Percentiles rank a stretch among this genome's conserved stretches.
Evolutionary conservation across 2,888 invertebrate genomes (phyloP).

Genomic region (Perithous albicinctus): DNA sequence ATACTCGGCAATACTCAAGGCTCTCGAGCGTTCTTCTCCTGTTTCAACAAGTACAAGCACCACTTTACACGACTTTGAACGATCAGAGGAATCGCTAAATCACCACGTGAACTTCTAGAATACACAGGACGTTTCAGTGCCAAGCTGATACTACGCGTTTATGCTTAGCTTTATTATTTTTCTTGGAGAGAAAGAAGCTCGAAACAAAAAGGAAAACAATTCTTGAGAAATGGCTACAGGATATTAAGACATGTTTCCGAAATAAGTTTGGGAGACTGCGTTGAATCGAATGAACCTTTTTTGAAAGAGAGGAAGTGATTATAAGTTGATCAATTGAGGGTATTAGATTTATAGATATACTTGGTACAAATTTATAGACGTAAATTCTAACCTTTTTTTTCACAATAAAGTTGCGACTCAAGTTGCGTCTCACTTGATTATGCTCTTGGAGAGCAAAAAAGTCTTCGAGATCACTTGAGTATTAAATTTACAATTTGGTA

Average conservation of each 20-base stretch:
- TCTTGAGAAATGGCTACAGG: conserved; percentile 6
- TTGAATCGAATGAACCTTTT: neutral
- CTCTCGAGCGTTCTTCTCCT: conserved; percentile 40
- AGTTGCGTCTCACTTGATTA: no score
- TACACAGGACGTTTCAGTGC: conserved; percentile 56
- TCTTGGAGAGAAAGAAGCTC: conserved; percentile 20
- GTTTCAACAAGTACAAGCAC: conserved; percentile 27
- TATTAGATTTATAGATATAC: no score
- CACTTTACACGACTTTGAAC: conserved; percentile 35
- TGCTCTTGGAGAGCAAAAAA: no score
- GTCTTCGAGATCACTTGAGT: no score
- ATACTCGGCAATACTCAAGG: conserved; percentile 36
- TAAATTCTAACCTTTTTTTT: no score
- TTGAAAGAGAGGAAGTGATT: neutral
- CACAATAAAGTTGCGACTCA: no score
- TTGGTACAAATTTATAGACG: no score
- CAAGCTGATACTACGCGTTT: conserved; percentile 38
- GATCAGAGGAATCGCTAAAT: conserved; percentile 58
- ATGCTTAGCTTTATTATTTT: conserved; percentile 23
- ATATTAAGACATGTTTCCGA: neutral
- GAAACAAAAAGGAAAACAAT: neutral
- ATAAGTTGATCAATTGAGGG: no score
- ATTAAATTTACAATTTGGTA: no score
- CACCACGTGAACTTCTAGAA: conserved; percentile 43
- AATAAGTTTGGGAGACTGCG: neutral